Percentiles rank a stretch among this genome's conserved stretches.
These are phyloP conservation scores for Blastobasis adustella DNA, from an alignment of 2,888 invertebrate genomes.

Conservation along the genomic window DNA sequence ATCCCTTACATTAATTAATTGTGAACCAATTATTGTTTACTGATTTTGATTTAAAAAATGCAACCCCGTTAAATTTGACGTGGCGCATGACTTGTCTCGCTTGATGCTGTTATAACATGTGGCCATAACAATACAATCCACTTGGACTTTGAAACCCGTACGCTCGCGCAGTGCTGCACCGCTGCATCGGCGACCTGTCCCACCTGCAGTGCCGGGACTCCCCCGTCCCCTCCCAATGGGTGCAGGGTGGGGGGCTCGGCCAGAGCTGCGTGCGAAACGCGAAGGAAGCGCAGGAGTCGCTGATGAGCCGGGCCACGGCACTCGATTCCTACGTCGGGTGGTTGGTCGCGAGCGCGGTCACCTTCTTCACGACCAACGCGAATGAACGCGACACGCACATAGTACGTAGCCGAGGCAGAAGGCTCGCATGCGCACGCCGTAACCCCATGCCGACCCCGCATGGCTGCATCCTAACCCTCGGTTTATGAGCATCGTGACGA, in stretches of 20 bases:
- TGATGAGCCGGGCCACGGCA: constrained; percentile 54
- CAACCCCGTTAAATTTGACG: no score
- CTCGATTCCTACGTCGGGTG: constrained; percentile 65
- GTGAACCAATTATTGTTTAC: no score
- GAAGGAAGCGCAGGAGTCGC: constrained; percentile 42
- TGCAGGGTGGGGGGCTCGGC: constrained; percentile 22
- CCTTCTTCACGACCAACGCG: constrained; percentile 52
- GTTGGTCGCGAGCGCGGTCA: constrained; percentile 62
- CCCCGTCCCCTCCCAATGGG: constrained; percentile 34
- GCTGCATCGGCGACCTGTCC: constrained; percentile 69
- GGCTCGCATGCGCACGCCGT: constrained; percentile 11
- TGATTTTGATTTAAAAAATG: no score
- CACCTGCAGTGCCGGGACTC: constrained; percentile 47
- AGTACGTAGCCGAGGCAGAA: constrained; percentile 43
- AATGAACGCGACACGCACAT: constrained; percentile 55
- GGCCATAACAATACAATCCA: no score
- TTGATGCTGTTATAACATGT: no score
- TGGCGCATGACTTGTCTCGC: no score
- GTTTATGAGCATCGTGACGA: constrained; percentile 2
- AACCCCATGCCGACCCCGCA: neutral
- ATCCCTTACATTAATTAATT: no score
- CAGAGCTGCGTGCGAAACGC: constrained; percentile 49
- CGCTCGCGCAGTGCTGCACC: constrained; percentile 49
- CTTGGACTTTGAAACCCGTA: no score
- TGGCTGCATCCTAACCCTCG: neutral